phyloP scores from a whole-genome alignment of 1,140 invertebrate species.

The Drosophila kurseongensis region DNA sequence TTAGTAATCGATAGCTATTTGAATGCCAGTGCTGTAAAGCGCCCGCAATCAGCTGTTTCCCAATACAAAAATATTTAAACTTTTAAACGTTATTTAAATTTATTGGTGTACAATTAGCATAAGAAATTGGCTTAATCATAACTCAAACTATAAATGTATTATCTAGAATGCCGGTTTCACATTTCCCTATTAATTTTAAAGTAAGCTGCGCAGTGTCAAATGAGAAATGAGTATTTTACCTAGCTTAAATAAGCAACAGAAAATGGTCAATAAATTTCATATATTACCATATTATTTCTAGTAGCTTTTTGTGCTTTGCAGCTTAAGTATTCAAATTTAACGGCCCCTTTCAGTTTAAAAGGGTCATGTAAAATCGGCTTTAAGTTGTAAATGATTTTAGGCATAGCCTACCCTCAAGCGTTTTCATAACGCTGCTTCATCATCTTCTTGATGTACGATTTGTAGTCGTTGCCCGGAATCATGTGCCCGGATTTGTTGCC shows the following conservation, averaged over 20 bases:
- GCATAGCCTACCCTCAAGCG: conserved; percentile 44
- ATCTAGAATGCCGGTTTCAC: background rate
- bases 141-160: conserved; percentile 6
- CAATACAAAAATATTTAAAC: background rate
- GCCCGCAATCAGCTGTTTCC: background rate
- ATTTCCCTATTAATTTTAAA: conserved; percentile 1
- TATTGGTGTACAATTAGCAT: conserved; percentile 18
- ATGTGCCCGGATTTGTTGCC: conserved; percentile 89
- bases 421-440: conserved; percentile 93
- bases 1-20: conserved; percentile 7
- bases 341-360: background rate
- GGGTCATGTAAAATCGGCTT: background rate
- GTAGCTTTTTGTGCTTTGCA: background rate
- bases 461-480: conserved; percentile 92
- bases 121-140: conserved; percentile 5
- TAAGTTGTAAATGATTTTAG: background rate
- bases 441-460: conserved; percentile 95
- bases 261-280: conserved; percentile 1
- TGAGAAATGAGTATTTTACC: background rate
- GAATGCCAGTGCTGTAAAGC: background rate
- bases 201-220: too few relatives aligned
- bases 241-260: background rate
- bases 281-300: background rate
- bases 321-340: background rate
- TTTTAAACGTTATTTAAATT: background rate